A percentile compares a stretch with the other conserved stretches of the same genome.
Conservation (phyloP, 2,113 vertebrate genomes). For the Baryphthengus martii region DNA sequence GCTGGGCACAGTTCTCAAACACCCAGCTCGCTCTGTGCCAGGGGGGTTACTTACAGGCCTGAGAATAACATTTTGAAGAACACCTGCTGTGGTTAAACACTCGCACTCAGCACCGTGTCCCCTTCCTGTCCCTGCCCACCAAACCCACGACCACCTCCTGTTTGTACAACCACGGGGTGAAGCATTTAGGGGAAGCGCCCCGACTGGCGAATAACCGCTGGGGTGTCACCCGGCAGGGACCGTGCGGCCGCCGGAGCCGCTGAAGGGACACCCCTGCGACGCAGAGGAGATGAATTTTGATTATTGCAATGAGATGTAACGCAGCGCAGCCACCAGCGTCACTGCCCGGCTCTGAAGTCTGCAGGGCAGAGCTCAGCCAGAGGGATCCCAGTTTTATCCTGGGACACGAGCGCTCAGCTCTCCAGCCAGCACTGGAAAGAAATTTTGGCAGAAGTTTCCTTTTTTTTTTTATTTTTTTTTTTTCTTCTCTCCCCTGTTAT, state of each 20-base stretch:
- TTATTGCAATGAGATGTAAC: neutral
- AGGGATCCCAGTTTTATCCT: neutral
- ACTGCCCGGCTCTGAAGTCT: accelerated
- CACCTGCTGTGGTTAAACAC: neutral
- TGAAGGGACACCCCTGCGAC: neutral
- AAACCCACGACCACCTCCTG: neutral
- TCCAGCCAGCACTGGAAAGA: neutral
- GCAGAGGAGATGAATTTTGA: neutral
- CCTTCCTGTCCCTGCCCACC: neutral
- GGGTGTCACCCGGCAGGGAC: accelerated
- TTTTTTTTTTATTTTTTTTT: neutral
- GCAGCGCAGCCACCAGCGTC: accelerated
- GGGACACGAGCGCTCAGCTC: neutral
- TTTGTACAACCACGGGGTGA: neutral
- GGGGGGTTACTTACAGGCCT: neutral
- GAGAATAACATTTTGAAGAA: neutral
- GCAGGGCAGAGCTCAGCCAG: accelerated
- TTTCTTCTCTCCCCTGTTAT: neutral
- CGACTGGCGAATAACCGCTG: neutral
- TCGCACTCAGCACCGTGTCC: accelerated
- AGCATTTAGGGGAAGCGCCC: accelerated
- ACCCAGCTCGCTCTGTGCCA: accelerated
- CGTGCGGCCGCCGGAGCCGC: neutral
- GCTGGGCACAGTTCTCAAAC: neutral
- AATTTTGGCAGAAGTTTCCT: neutral